phyloP scores from a whole-genome alignment of 2,888 invertebrate species.

The Mythimna albipuncta region DNA sequence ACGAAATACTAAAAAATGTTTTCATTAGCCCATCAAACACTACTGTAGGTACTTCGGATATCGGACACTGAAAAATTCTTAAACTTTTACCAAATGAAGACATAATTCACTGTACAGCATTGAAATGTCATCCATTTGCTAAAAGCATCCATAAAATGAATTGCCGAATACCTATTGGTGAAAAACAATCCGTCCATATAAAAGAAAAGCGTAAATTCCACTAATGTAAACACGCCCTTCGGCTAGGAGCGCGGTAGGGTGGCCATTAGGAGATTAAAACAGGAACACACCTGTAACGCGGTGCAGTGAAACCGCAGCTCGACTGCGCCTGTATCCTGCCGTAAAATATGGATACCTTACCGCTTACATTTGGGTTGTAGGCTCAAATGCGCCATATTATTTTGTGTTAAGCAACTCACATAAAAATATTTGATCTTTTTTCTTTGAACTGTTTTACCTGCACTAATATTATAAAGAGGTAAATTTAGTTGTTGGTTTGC shows the following conservation, averaged over 20 bases:
- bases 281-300: slow-evolving; percentile 79
- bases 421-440: not conserved
- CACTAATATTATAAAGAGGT: too few species aligned
- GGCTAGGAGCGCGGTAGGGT: slow-evolving; percentile 68
- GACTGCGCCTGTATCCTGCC: slow-evolving; percentile 56
- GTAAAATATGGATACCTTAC: slow-evolving; percentile 68
- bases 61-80: not conserved
- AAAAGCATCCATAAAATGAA: slow-evolving; percentile 22
- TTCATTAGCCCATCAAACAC: too few species aligned
- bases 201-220: slow-evolving; percentile 1
- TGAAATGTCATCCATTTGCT: slow-evolving; percentile 16
- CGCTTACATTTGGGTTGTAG: slow-evolving; percentile 61
- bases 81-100: not conserved
- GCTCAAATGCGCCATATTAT: slow-evolving; percentile 59
- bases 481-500: too few species aligned
- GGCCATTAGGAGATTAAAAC: slow-evolving; percentile 87
- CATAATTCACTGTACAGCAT: not conserved
- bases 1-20: too few species aligned
- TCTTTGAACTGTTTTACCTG: not conserved
- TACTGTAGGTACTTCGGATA: not conserved
- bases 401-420: slow-evolving; percentile 23
- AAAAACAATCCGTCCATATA: slow-evolving; percentile 13
- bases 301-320: slow-evolving; percentile 73
- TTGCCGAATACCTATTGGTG: not conserved
- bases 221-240: slow-evolving; percentile 33